A percentile compares a stretch with the other conserved stretches of the same genome.
These are phyloP conservation scores for Muntiacus reevesi DNA, from an alignment of 2,113 vertebrate species.

Conservation along the genomic window DNA sequence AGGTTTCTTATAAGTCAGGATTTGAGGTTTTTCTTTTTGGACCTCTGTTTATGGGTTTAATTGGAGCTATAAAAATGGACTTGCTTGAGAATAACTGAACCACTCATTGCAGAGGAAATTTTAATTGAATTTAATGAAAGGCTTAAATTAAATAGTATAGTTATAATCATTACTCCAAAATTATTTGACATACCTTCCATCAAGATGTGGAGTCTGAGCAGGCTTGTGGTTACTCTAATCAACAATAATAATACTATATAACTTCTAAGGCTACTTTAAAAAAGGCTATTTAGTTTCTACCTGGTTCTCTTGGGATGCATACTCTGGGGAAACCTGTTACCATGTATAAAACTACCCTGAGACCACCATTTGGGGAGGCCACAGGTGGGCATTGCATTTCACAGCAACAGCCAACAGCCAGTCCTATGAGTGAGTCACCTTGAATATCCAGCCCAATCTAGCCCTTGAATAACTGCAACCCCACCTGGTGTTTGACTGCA, in stretches of 20 bases:
- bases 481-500: neutral
- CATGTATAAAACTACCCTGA: neutral
- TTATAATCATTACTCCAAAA: neutral
- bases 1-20: neutral
- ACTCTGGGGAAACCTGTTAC: neutral
- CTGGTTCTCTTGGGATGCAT: neutral
- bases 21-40: neutral
- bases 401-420: neutral
- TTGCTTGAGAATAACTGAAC: neutral
- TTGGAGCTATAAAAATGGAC: neutral
- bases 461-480: neutral
- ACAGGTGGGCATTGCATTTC: neutral
- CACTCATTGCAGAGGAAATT: neutral
- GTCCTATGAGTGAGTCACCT: neutral
- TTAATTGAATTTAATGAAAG: neutral
- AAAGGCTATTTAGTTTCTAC: neutral
- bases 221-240: neutral
- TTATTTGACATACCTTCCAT: neutral
- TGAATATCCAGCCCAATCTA: neutral
- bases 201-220: neutral
- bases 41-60: neutral
- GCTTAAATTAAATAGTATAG: neutral
- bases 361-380: neutral
- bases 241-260: neutral
- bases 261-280: neutral